Evolutionary conservation across 2,113 vertebrate species (phyloP).

Genomic region (Zootoca vivipara): DNA sequence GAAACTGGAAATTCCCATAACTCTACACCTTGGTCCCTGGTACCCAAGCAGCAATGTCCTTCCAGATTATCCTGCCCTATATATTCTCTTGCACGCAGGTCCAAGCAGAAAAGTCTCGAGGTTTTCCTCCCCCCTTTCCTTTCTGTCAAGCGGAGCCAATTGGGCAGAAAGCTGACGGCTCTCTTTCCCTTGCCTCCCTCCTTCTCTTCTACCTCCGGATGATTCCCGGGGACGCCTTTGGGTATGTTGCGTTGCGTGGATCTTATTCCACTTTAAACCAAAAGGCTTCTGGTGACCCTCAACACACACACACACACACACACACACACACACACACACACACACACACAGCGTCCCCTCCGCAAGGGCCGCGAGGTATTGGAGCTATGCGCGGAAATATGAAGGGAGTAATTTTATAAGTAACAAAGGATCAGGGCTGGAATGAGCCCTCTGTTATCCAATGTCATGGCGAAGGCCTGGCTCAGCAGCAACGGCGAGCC

Average conservation of each 20-base stretch:
- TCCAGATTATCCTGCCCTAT: neutral
- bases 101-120: neutral
- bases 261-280: neutral
- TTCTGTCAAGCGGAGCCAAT: conserved; percentile 7
- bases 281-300: neutral
- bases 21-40: neutral
- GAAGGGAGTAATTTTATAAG: conserved; percentile 82
- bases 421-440: conserved; percentile 81
- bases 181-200: conserved; percentile 10
- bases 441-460: conserved; percentile 83
- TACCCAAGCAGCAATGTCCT: conserved; percentile 3
- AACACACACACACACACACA: conserved; percentile 16
- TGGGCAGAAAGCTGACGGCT: conserved; percentile 56
- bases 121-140: neutral
- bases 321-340: neutral
- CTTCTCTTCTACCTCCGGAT: neutral
- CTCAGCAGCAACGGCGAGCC: conserved; percentile 90
- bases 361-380: conserved; percentile 65
- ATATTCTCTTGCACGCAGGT: neutral
- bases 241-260: neutral
- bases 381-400: conserved; percentile 82
- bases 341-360: neutral
- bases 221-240: neutral
- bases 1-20: neutral
- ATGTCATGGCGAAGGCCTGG: conserved; percentile 85